Base-by-base conservation (phyloP, 53 echinoderm and acorn worm genomes). In the Arbacia lixula region DNA sequence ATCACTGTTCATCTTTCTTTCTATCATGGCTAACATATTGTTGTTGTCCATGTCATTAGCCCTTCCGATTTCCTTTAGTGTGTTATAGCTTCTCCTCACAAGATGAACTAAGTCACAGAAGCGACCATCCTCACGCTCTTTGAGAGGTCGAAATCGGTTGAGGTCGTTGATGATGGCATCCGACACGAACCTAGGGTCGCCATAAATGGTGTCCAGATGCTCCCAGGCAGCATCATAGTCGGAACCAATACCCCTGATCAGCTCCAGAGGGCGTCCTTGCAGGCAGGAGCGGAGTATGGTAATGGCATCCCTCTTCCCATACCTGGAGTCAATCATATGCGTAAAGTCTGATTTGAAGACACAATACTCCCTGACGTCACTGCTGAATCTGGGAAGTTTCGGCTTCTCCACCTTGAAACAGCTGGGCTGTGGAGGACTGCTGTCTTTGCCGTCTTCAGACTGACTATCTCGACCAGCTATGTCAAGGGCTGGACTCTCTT, bases 21-120 rank as follows among this genome's bases (percentile, higher is more conserved):
- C 91, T 26, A 88, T 88, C 16, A 74, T 36, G 5, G 90, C 86
- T 30, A 86, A 2, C 85, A 91, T 87, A 10, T 90, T 71, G 66
- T 73, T 82, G 29, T 91, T 91, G 60, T 91, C 85, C 91, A 91
- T 69, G 24, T 91, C 91, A 55, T 78, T 63, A 32, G 57, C 68
- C 29, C 71, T 52, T 3, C 83, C 84, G 8, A 71, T 85, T 46
- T 84, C 84, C 34, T 84, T 93, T 28, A 93, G 63, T 1, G 50
- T 89, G 71, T 93, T 89, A 24, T 69, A 86, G 34, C 92, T 92
- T 29, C 84, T 66, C 57, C 68, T 81, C 3, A 89, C 55, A 8
- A 93, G 72, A 27, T 92, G 72, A 6, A 86, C 84, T 5, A 93
- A 39, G 1, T 89, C 89, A 71, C 93, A 93, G 26, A 93, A 93